phyloP scores from a whole-genome alignment of 2,797 vertebrate genomes.

The Sebastes elongatus region DNA sequence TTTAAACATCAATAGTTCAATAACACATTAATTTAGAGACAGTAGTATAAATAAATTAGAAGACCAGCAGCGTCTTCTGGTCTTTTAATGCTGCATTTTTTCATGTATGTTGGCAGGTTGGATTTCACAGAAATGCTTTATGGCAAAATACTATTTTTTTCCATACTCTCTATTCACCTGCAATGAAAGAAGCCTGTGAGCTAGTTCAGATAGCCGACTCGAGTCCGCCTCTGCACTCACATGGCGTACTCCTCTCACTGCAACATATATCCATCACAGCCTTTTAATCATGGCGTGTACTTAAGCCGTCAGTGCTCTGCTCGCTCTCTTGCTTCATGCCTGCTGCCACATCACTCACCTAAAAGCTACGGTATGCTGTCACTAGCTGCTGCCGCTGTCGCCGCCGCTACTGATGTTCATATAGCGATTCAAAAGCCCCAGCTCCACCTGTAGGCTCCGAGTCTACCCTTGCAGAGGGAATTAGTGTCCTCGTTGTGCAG shows the following conservation, averaged over 20 bases:
- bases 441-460: neutral
- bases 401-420: neutral
- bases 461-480: neutral
- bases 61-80: neutral
- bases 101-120: neutral
- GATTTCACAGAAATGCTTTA: neutral
- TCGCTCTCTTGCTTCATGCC: neutral
- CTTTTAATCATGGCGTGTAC: constrained; percentile 26
- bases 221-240: neutral
- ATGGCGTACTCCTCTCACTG: neutral
- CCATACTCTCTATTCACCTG: neutral
- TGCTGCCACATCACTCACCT: constrained; percentile 24
- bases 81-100: neutral
- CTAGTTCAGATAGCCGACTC: neutral
- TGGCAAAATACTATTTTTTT: neutral
- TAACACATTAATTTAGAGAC: neutral
- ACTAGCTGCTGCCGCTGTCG: neutral
- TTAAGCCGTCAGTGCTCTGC: neutral
- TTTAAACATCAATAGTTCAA: constrained; percentile 7
- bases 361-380: neutral
- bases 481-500: neutral
- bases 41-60: neutral
- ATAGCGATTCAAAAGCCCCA: constrained; percentile 24
- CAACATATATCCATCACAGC: neutral
- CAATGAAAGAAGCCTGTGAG: constrained; percentile 3